Evolutionary conservation across 2,888 invertebrate species (phyloP).

Genomic region (Amphimallon solstitiale): DNA sequence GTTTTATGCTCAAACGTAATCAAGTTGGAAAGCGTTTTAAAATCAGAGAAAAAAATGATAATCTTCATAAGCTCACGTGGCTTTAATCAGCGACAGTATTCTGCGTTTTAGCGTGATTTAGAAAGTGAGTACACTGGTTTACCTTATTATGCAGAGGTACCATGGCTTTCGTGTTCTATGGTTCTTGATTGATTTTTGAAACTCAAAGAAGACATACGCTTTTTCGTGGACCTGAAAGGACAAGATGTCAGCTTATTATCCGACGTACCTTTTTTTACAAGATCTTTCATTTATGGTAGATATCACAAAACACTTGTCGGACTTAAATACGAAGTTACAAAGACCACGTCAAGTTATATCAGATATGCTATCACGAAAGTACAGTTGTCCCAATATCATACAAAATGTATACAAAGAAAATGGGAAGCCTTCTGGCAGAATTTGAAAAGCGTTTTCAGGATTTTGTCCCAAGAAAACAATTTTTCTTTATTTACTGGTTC

Average conservation of each 20-base stretch:
- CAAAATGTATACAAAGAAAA: constrained; percentile 38
- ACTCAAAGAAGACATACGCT: constrained; percentile 39
- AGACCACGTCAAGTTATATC: constrained; percentile 4
- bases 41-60: background rate
- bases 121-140: constrained; percentile 46
- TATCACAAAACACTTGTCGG: constrained; percentile 8
- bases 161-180: constrained; percentile 46
- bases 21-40: constrained; percentile 1
- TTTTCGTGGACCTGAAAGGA: constrained; percentile 34
- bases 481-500: constrained; percentile 11
- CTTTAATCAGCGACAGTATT: constrained; percentile 38
- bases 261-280: constrained; percentile 27
- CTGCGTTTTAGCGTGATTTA: constrained; percentile 44
- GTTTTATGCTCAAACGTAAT: background rate
- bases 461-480: background rate
- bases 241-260: constrained; percentile 31
- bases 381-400: constrained; percentile 11
- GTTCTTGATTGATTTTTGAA: constrained; percentile 47
- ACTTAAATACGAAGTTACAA: constrained; percentile 13
- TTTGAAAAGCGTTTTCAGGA: too few relatives aligned
- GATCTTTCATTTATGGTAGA: background rate
- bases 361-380: constrained; percentile 9
- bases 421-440: too few relatives aligned
- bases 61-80: constrained; percentile 19
- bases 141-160: constrained; percentile 47